Percentiles rank a stretch among this genome's conserved stretches.
Conservation (phyloP, 2,797 vertebrate genomes). For the Acrossocheilus fasciatus region DNA sequence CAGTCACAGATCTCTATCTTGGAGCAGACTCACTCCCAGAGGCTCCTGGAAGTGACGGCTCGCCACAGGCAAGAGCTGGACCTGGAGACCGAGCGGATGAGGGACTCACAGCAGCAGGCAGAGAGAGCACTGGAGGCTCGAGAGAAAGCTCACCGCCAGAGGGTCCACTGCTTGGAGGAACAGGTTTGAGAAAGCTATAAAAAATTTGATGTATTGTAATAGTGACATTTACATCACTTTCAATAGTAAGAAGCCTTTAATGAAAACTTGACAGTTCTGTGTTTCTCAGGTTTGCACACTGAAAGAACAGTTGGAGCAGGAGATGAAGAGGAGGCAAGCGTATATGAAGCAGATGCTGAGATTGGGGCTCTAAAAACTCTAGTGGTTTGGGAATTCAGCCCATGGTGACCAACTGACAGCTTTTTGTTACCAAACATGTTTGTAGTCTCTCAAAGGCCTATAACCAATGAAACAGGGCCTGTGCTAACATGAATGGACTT, state of each 20-base stretch:
- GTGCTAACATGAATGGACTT: constrained; percentile 40
- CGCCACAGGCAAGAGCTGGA: constrained; percentile 78
- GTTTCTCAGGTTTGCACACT: constrained; percentile 75
- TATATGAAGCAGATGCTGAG: constrained; percentile 72
- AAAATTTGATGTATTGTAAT: neutral
- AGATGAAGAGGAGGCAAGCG: constrained; percentile 69
- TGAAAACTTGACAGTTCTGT: constrained; percentile 1
- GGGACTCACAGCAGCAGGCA: constrained; percentile 73
- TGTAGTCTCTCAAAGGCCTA: constrained; percentile 57
- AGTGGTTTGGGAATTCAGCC: neutral
- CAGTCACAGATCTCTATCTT: constrained; percentile 76
- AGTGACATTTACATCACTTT: constrained; percentile 19
- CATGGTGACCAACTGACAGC: constrained; percentile 52
- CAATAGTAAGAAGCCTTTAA: neutral
- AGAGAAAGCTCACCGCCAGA: constrained; percentile 75
- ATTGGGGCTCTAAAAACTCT: constrained; percentile 63
- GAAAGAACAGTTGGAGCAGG: constrained; percentile 81
- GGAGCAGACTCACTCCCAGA: constrained; percentile 77
- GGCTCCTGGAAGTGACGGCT: constrained; percentile 76
- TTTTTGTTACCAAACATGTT: constrained; percentile 52
- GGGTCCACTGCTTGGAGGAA: constrained; percentile 77
- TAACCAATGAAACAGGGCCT: constrained; percentile 34
- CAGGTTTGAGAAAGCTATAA: constrained; percentile 70
- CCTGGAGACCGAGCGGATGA: constrained; percentile 71
- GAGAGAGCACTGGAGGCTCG: constrained; percentile 71